Base-by-base conservation (phyloP, 2,888 invertebrate genomes). In the Drosophila anomalata region DNA sequence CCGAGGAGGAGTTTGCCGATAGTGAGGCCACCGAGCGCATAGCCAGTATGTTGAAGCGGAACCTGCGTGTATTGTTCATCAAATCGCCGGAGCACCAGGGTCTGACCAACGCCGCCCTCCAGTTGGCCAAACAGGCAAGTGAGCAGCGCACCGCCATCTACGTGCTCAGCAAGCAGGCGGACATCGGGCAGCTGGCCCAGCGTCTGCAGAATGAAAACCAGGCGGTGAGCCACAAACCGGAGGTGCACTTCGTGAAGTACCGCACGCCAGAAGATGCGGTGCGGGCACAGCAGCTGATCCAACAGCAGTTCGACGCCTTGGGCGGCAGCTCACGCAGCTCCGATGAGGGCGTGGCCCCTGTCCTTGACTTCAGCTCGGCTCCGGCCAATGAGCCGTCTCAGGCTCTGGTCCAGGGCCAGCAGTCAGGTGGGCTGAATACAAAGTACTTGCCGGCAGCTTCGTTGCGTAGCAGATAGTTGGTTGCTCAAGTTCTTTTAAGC, bases 101-200 rank as follows among this genome's bases (percentile, higher is more conserved):
- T 3, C 69, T 87, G 2, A 76, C 81, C 7, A 79, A 88, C 62
- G 89, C 88, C 3, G 89, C 89, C 0, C 72, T 89, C 4, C 88
- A 89, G 65, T 59, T 89, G 59, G 89, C 88, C 55, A 88, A 84
- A 24, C 83, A 87, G 67, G 81, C 88, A 26, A 81, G 75, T 24
- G 90, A 90, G 44, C 88, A 90, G 53, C 83, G 85, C 48, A 90
- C 90, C 0, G 90, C 90, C 53, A 89, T 90, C 58, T 90, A 90
- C 55, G 90, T 90, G 12, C 78, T 90, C 9, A 88, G 79, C 71
- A 90, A 90, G 73, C 84, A 90, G 67, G 77, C 83, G 24, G 90
- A 90, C 59, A 57, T 79, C 12, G 79, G 78, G 3, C 72, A 87
- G 31, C 61, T 89, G 50, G 78, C 88, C 0, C 79, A 89, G 41